Percentiles rank a stretch among this genome's conserved stretches.
Conservation (phyloP, 1,140 invertebrate species). For the Papilio polyxenes region DNA sequence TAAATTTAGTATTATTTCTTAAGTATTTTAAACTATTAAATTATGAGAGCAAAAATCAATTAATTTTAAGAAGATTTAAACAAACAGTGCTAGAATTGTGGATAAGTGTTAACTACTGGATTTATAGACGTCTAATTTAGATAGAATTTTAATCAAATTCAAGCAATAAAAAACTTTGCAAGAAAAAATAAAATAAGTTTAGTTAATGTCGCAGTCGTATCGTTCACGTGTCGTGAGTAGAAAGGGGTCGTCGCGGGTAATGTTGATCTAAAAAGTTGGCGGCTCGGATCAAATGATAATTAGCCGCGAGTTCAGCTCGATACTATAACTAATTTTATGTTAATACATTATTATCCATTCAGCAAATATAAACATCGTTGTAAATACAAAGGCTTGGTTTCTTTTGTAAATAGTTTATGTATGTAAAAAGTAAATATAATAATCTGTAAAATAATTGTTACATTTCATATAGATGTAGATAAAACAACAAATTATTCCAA, state of each 20-base stretch:
- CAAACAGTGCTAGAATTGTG: too few relatives aligned
- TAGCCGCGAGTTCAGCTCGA: constrained; percentile 38
- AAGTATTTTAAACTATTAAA: too few relatives aligned
- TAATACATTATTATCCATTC: constrained; percentile 13
- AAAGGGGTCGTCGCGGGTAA: constrained; percentile 46
- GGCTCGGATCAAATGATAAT: constrained; percentile 60
- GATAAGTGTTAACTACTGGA: too few relatives aligned
- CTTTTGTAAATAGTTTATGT: background rate
- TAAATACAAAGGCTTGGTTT: background rate
- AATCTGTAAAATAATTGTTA: too few relatives aligned
- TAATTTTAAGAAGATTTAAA: too few relatives aligned
- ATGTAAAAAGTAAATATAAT: background rate
- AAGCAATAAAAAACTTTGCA: background rate
- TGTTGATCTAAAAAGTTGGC: constrained; percentile 60
- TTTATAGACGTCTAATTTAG: too few relatives aligned
- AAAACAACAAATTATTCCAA: too few relatives aligned
- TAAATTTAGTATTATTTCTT: too few relatives aligned
- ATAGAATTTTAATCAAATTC: too few relatives aligned
- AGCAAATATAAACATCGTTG: background rate
- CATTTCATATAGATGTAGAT: too few relatives aligned
- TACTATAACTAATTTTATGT: constrained; percentile 36
- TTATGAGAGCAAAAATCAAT: too few relatives aligned
- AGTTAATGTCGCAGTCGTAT: constrained; percentile 39
- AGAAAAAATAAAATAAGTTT: background rate
- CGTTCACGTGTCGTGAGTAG: constrained; percentile 36